Evolutionary conservation across 2,888 invertebrate species (phyloP).

Genomic region (Dryomyza anilis): DNA sequence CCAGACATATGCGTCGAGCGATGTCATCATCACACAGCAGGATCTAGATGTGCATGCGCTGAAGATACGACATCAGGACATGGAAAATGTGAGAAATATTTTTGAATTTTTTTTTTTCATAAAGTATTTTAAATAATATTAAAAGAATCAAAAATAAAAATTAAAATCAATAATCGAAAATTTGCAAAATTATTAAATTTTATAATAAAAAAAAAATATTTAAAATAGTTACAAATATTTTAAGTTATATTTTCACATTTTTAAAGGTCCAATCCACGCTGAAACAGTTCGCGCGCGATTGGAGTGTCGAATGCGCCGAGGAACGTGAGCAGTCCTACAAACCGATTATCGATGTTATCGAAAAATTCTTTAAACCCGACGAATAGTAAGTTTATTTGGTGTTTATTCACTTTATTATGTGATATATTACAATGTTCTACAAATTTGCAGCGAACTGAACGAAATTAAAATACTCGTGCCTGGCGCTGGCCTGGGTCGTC

Average conservation of each 20-base stretch:
- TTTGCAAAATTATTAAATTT: no score
- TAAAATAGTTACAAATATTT: conserved; percentile 25
- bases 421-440: background rate
- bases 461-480: conserved; percentile 84
- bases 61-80: conserved; percentile 54
- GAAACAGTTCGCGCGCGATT: conserved; percentile 96
- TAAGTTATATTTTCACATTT: conserved; percentile 60
- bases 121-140: no score
- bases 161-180: no score
- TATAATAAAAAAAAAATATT: conserved; percentile 5
- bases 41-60: conserved; percentile 68
- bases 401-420: background rate
- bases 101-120: no score
- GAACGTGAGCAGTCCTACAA: conserved; percentile 88
- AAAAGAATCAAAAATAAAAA: conserved; percentile 16
- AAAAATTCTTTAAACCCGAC: conserved; percentile 71
- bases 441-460: conserved; percentile 46
- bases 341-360: conserved; percentile 86
- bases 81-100: conserved; percentile 55
- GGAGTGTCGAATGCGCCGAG: conserved; percentile 83
- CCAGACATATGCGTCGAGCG: conserved; percentile 59
- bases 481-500: conserved; percentile 93
- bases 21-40: conserved; percentile 73
- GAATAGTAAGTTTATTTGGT: conserved; percentile 61
- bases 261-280: conserved; percentile 87